phyloP scores from a whole-genome alignment of 2,888 invertebrate species.

The Ceraclea dissimilis region DNA sequence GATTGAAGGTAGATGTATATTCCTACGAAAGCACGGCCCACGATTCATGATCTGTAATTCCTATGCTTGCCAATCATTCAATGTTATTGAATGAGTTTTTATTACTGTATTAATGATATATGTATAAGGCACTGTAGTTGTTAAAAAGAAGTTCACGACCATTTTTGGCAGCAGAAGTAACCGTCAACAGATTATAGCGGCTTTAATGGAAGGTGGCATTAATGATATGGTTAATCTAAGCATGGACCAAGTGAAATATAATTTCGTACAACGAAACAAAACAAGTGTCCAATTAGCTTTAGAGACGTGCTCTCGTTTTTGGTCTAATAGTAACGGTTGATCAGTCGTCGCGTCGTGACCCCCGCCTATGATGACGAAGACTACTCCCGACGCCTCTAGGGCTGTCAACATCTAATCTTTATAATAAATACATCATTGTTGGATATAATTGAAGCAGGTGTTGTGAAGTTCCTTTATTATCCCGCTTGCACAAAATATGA shows the following conservation, averaged over 20 bases:
- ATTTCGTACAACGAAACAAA: background rate
- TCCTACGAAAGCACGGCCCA: too few species aligned
- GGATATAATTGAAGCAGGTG: too few species aligned
- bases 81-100: too few species aligned
- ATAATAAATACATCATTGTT: too few species aligned
- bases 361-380: background rate
- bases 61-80: too few species aligned
- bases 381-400: conserved; percentile 4
- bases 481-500: too few species aligned
- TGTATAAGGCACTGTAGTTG: background rate
- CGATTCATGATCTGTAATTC: too few species aligned
- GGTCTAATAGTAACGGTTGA: conserved; percentile 18
- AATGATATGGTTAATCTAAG: background rate
- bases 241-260: background rate
- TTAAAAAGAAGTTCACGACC: background rate
- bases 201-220: background rate
- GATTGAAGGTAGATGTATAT: too few species aligned
- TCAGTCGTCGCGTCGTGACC: conserved; percentile 11
- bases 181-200: background rate
- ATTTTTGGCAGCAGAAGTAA: too few species aligned
- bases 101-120: too few species aligned
- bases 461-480: too few species aligned
- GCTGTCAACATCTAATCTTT: conserved; percentile 1
- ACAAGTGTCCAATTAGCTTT: conserved; percentile 21
- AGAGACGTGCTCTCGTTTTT: conserved; percentile 21